Base-by-base conservation (phyloP, 1,140 invertebrate genomes). In the Pantala flavescens region DNA sequence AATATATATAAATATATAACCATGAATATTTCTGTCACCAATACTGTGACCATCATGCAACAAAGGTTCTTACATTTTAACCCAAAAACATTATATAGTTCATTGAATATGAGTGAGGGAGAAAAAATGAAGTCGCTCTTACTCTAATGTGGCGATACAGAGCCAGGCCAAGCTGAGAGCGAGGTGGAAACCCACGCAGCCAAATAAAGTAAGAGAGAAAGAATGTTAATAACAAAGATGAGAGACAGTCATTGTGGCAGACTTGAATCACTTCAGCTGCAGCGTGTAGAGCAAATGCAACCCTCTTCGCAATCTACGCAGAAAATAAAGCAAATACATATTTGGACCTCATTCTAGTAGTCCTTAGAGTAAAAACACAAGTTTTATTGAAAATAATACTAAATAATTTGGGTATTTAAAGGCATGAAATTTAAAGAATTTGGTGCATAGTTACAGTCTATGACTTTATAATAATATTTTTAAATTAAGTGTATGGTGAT, bases 161-260 rank as follows among this genome's bases (percentile, higher is more conserved):
- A 86, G 84, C 85, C 85, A 86, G 80, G 85, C 85, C 78, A 86
- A 84, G 82, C 85, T 86, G 82, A 80, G 79, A 78, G 75, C 49
- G 49, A 63, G 49, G 49, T 63, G 49, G 49, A 19, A 63, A 63
- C 49, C 49, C 49, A 63, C 49, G 49, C 49, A 63, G 49, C 49
- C 49, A 63, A 63, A 63, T 71, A 76, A 42, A 63, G 72, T 70
- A 42, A 73, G 28, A 71, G 55, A 76, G 43, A 76, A 74, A 74
- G 36, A 74, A 23, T 70, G 49, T 73, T 74, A 76, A 43, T 71
- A 43, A 42, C 49, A 63, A 63, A 63, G 49, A 63, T 63, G 49
- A 63, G 71, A 72, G 71, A 72, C 71, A 42, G 36, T 72, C 19
- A 42, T 16, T 42, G 36, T 72, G 71, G 23, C 36, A 14, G 23